Percentiles rank a stretch among this genome's conserved stretches.
These are phyloP conservation scores for Sitobion miscanthi DNA, from an alignment of 1,140 invertebrate species.

Conservation along the genomic window DNA sequence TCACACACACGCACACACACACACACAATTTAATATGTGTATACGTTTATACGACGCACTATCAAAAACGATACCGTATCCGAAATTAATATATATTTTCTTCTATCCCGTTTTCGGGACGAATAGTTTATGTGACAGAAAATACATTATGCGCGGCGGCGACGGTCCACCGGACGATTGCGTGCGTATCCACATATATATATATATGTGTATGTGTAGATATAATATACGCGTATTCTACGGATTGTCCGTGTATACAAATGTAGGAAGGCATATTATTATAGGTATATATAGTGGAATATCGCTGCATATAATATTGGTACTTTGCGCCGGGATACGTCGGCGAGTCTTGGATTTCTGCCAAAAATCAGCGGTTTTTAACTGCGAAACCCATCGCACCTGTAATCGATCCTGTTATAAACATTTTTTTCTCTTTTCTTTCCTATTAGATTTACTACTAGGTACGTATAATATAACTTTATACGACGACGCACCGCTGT, in stretches of 20 bases:
- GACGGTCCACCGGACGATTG: neutral
- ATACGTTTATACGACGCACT: neutral
- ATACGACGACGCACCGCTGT: neutral
- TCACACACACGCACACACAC: neutral
- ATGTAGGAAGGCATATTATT: neutral
- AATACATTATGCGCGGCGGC: slow-evolving; percentile 42
- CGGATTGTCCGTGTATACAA: neutral
- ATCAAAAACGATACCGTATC: slow-evolving; percentile 26
- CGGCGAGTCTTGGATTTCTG: slow-evolving; percentile 7
- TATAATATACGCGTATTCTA: neutral
- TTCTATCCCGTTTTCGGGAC: slow-evolving; percentile 42
- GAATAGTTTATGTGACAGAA: slow-evolving; percentile 52
- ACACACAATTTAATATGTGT: neutral
- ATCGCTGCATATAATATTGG: neutral
- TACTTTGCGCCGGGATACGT: neutral
- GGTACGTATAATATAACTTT: neutral
- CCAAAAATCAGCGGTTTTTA: slow-evolving; percentile 46
- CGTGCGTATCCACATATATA: neutral
- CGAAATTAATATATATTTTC: slow-evolving; percentile 40
- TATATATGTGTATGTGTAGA: neutral
- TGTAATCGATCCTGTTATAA: slow-evolving; percentile 49
- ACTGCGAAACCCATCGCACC: slow-evolving; percentile 8
- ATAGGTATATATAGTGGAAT: neutral
- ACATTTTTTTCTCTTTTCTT: slow-evolving; percentile 17
- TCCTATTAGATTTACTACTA: slow-evolving; percentile 27